Evolutionary conservation across 92 coral and sea anemone species (phyloP).

Genomic region (Zoanthus solanderi): DNA sequence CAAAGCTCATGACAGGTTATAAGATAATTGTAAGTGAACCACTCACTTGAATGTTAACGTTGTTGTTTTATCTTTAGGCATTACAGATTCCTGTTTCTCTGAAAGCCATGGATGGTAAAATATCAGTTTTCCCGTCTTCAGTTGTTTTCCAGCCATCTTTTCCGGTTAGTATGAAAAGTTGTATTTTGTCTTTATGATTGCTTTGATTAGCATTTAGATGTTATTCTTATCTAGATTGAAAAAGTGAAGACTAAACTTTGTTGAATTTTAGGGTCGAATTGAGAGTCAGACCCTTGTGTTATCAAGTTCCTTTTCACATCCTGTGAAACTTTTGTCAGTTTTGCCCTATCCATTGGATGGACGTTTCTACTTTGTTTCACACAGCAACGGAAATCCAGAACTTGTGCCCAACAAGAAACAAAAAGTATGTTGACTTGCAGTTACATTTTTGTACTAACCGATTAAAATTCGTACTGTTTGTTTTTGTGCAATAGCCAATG

Average conservation of each 20-base stretch:
- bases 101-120: slow-evolving; percentile 93
- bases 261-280: slow-evolving; percentile 78
- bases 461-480: neutral
- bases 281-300: slow-evolving; percentile 71
- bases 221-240: neutral
- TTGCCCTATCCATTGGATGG: slow-evolving; percentile 71
- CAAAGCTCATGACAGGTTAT: neutral
- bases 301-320: slow-evolving; percentile 86
- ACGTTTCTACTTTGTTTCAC: slow-evolving; percentile 73
- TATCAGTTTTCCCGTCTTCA: slow-evolving; percentile 73
- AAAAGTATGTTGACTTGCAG: slow-evolving; percentile 55
- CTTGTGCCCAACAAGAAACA: slow-evolving; percentile 66
- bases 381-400: slow-evolving; percentile 60
- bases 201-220: neutral
- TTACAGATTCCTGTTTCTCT: slow-evolving; percentile 80
- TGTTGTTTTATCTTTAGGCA: slow-evolving; percentile 51
- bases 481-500: neutral
- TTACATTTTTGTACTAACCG: neutral
- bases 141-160: slow-evolving; percentile 84
- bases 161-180: slow-evolving; percentile 75
- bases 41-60: neutral
- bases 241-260: neutral
- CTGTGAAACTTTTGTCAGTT: slow-evolving; percentile 79
- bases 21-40: neutral
- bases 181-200: neutral